Base-by-base conservation (phyloP, 2,113 vertebrate genomes). In the Nannobrachium achirus region DNA sequence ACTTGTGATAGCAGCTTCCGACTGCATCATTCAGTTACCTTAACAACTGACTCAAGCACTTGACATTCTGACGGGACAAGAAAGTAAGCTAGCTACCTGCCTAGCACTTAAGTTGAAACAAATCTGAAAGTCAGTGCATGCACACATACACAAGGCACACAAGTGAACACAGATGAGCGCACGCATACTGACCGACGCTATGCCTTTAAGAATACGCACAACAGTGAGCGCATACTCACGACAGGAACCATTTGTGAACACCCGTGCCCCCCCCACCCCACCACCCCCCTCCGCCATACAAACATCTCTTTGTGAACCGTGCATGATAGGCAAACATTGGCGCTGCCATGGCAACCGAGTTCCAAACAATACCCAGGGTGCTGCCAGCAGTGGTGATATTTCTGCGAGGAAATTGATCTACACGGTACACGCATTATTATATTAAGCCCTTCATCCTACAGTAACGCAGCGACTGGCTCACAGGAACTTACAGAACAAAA, bases 321-420 rank as follows among this genome's bases (percentile, higher is more conserved):
- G 25, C 59, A 56, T 48, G 56, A 73, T 33, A 61, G 76, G 78
- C 76, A 86, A 87, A 89, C 86, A 89, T 6, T 13, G 10, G n/a
- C 4, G 65, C 58, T 76, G 68, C 84, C 82, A 75, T 88, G 79
- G 83, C 73, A 85, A 89, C 89, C 9, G 3, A 59, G 56, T 51
- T 63, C 55, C 19, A 81, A 33, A 83, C 76, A 83, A 83, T 82
- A 61, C 65, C 77, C 71, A 58, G 75, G 81, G 10, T 10, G 75
- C 81, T 48, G 61, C 10, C 38, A 62, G 78, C 38, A 62, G 78
- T 71, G 48, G 65, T 65, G 78, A 86, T 64, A 78, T 75, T 69
- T 73, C 25, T n/a, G 45, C 70, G 69, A 56, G 51, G 74, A 81
- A 79, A 83, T 25, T 45, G 76, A 87, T 84, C 80, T 66, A 3